These are phyloP conservation scores for Furnarius figulus DNA, from an alignment of 2,113 vertebrate species.

Conservation along the genomic window DNA sequence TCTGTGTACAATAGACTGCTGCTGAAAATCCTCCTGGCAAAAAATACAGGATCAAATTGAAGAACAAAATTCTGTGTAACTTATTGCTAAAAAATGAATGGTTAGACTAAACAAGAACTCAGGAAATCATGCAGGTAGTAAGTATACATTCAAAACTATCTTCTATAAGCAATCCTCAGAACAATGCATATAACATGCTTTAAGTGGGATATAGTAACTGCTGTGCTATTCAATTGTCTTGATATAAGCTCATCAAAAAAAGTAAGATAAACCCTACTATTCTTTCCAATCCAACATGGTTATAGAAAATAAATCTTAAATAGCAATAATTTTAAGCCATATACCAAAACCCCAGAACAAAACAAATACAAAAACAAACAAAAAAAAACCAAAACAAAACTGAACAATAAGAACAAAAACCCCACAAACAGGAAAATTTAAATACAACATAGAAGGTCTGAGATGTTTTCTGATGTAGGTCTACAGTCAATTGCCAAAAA, in stretches of 20 bases:
- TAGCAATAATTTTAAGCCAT: background rate
- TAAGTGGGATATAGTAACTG: background rate
- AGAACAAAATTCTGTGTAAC: background rate
- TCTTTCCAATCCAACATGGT: background rate
- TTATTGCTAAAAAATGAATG: background rate
- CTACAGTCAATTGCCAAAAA: background rate
- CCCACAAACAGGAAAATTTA: background rate
- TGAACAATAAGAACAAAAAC: background rate
- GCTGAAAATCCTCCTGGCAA: background rate
- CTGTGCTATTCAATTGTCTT: background rate
- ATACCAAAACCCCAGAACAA: background rate
- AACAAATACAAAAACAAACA: background rate
- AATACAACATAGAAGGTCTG: background rate
- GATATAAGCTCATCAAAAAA: background rate
- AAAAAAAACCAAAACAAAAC: no score
- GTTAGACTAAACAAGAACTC: background rate
- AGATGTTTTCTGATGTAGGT: background rate
- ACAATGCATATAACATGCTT: background rate
- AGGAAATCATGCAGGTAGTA: background rate
- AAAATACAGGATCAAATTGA: background rate
- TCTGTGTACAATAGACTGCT: background rate
- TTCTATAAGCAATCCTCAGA: background rate
- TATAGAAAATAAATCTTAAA: background rate
- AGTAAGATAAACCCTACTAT: background rate
- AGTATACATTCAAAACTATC: background rate